These are phyloP conservation scores for Ploceus nigricollis DNA, from an alignment of 2,113 vertebrate species.

Conservation along the genomic window DNA sequence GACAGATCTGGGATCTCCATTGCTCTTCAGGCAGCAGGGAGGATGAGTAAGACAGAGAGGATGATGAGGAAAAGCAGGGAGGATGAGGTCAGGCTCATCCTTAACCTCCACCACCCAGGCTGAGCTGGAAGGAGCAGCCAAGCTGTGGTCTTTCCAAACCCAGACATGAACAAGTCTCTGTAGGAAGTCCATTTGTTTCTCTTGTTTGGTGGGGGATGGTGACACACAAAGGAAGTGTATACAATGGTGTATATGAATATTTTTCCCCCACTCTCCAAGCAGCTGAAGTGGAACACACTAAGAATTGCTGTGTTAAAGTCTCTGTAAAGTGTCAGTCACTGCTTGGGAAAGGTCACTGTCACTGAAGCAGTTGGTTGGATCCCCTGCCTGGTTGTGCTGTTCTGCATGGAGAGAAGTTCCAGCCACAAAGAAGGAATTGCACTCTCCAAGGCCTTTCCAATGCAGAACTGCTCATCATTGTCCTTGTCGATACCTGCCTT, in stretches of 20 bases:
- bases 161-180: background rate
- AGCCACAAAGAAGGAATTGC: background rate
- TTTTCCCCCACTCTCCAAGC: background rate
- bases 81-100: background rate
- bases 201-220: background rate
- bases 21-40: background rate
- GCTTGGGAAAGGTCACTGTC: accelerated
- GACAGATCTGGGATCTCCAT: background rate
- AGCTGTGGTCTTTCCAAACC: background rate
- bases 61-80: background rate
- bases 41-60: background rate
- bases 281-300: background rate
- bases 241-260: accelerated
- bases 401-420: background rate
- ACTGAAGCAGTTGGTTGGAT: background rate
- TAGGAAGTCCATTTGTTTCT: background rate
- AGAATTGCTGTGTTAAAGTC: background rate
- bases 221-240: background rate
- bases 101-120: background rate
- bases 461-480: accelerated
- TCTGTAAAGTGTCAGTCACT: background rate
- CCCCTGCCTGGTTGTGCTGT: accelerated
- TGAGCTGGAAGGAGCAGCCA: background rate
- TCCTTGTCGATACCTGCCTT: background rate
- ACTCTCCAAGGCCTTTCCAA: background rate